These are phyloP conservation scores for Polydrusus pterygomalis DNA, from an alignment of 2,888 invertebrate genomes.

Conservation along the genomic window DNA sequence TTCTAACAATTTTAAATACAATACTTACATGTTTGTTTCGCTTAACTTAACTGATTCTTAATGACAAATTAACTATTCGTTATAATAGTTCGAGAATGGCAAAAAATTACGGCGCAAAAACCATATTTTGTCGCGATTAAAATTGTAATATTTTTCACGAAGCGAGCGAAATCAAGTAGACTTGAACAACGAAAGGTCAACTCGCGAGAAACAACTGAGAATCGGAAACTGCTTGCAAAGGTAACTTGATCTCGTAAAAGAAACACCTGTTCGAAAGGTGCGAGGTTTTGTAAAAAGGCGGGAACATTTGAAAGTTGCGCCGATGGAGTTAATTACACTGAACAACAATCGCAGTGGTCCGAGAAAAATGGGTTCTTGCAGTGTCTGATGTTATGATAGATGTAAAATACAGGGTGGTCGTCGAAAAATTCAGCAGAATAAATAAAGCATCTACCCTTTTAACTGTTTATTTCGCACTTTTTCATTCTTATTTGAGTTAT, in stretches of 20 bases:
- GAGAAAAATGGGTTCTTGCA: not conserved
- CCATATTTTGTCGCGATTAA: conserved; percentile 35
- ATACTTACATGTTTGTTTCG: conserved; percentile 34
- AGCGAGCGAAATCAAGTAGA: conserved; percentile 36
- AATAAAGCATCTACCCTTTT: too few relatives aligned
- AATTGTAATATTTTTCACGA: conserved; percentile 25
- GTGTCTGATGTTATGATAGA: not conserved
- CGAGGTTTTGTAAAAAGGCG: conserved; percentile 58
- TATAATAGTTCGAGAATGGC: not conserved
- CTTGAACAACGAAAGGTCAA: conserved; percentile 66
- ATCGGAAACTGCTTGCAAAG: conserved; percentile 67
- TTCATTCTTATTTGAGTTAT: too few relatives aligned
- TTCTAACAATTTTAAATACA: conserved; percentile 5
- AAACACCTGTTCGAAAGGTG: conserved; percentile 63
- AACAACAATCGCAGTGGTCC: not conserved
- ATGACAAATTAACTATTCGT: not conserved
- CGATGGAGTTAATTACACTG: conserved; percentile 15
- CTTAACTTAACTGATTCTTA: not conserved
- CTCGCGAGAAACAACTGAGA: conserved; percentile 65
- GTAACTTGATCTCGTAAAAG: conserved; percentile 67
- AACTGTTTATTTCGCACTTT: too few relatives aligned
- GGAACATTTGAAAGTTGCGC: conserved; percentile 60
- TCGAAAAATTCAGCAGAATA: too few relatives aligned
- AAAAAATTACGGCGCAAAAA: conserved; percentile 29
- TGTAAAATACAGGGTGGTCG: conserved; percentile 3